phyloP scores from a whole-genome alignment of 2,113 vertebrate species.

The Corynorhinus townsendii region DNA sequence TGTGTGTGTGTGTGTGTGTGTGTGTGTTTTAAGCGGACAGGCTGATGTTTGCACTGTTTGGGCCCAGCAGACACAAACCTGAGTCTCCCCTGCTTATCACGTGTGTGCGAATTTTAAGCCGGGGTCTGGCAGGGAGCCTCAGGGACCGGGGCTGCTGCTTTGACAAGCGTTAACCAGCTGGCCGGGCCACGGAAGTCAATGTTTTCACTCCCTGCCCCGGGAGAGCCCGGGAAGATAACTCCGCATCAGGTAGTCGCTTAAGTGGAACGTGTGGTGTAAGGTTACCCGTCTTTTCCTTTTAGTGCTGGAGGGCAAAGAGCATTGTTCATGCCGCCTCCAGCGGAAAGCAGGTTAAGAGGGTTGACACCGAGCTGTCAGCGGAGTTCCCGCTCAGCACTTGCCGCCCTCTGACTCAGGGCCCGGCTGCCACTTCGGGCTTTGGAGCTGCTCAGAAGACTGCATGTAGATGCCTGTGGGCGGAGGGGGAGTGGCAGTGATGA shows the following conservation, averaged over 20 bases:
- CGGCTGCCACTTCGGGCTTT: constrained; percentile 14
- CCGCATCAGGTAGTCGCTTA: constrained; percentile 61
- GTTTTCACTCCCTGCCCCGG: constrained; percentile 34
- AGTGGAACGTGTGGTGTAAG: constrained; percentile 67
- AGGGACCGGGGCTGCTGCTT: neutral
- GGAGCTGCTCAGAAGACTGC: constrained; percentile 27
- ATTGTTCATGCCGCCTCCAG: constrained; percentile 60
- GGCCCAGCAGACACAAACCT: neutral
- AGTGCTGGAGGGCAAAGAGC: constrained; percentile 71
- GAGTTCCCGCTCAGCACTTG: neutral
- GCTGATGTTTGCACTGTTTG: neutral
- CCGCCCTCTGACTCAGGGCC: constrained; percentile 51
- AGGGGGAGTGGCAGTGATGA: constrained; percentile 55
- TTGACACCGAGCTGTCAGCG: constrained; percentile 58
- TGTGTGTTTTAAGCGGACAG: neutral
- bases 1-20: neutral
- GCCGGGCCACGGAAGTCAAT: constrained; percentile 22
- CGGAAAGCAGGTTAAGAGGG: constrained; percentile 72
- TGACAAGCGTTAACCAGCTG: constrained; percentile 21
- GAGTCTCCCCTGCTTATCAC: neutral
- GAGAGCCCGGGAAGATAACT: constrained; percentile 65
- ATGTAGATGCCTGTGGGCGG: constrained; percentile 48
- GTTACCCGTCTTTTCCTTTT: constrained; percentile 68
- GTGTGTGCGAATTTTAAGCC: neutral
- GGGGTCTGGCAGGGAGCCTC: neutral